Evolutionary conservation across 2,888 invertebrate genomes (phyloP), one percentile per base, ranked within the genome.

Genomic region (Lydus trimaculatus): DNA sequence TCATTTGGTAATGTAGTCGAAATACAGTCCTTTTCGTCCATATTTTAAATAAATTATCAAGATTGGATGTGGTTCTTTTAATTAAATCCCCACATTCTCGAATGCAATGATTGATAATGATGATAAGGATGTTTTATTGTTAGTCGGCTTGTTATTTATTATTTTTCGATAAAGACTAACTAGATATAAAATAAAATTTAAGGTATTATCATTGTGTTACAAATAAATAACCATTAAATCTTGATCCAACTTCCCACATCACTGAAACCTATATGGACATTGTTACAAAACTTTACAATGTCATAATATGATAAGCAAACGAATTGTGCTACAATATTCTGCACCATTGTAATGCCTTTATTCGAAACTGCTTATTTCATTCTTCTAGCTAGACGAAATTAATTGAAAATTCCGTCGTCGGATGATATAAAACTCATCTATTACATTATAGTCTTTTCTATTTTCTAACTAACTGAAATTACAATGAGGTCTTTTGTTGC

Each of bases 301-400:
- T 66, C 72, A 71, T 68, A 72, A 72, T 71, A 69, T 71, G 70
- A 71, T 66, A 69, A 71, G 20, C 69, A 33, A 43, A 69, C 63
- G 66, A 68, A 71, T 72, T 72, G 68, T 58, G 70, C 66, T 72
- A 72, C 72, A 70, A 72, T 72, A 70, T 68, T 68, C 64, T 69
- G 61, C 65, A 71, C 71, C 71, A 72, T 72, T 72, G 69, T 69
- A 61, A 39, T 59, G 69, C 71, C 66, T 71, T 71, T 72, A 71
- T 72, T 70, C 69, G 60, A 71, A 69, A 72, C 69, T 69, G 72
- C 72, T 71, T 68, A 68, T 72, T 72, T 68, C 63, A 68, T 67
- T 20, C 58, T 69, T 36, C 64, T 17, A 61, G 60, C 43, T 43
- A 67, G 58, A 61, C 36, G 20, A 61, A 56, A 67, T 67, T 70